These are phyloP conservation scores for Cairina moschata DNA, from an alignment of 2,113 vertebrate genomes.

Conservation along the genomic window DNA sequence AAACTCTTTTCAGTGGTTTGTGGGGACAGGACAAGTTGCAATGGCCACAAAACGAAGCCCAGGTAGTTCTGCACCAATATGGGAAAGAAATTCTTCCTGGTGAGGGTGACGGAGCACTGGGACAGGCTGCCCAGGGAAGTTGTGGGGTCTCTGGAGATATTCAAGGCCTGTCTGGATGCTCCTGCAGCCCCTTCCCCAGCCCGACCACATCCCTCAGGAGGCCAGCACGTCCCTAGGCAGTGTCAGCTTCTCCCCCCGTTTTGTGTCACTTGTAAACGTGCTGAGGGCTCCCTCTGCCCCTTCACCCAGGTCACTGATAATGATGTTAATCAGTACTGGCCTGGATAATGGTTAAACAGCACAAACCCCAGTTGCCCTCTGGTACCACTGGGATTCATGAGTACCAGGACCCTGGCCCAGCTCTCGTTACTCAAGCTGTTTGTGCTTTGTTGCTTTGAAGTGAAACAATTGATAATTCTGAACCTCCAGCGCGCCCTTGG, in stretches of 20 bases:
- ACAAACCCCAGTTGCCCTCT: rapidly evolving
- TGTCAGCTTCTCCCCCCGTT: rapidly evolving
- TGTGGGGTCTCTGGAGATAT: no score
- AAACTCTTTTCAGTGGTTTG: no score
- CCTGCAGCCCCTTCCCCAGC: not conserved
- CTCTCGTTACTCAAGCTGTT: not conserved
- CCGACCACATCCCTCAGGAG: not conserved
- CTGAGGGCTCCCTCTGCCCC: not conserved
- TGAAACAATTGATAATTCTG: not conserved
- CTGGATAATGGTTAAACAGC: not conserved
- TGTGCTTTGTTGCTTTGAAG: no score
- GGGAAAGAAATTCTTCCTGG: no score
- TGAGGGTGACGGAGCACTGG: no score
- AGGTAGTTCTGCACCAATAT: no score
- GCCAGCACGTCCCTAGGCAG: not conserved
- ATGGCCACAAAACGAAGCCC: no score
- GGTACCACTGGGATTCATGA: not conserved
- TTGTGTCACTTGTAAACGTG: rapidly evolving
- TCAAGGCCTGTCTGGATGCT: no score
- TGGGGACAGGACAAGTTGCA: no score
- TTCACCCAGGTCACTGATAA: rapidly evolving
- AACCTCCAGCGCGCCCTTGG: not conserved
- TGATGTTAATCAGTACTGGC: rapidly evolving
- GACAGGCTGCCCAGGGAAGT: no score
- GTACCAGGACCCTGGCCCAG: no score